These are phyloP conservation scores for Galerucella pusilla DNA, from an alignment of 2,888 invertebrate genomes.

Conservation along the genomic window DNA sequence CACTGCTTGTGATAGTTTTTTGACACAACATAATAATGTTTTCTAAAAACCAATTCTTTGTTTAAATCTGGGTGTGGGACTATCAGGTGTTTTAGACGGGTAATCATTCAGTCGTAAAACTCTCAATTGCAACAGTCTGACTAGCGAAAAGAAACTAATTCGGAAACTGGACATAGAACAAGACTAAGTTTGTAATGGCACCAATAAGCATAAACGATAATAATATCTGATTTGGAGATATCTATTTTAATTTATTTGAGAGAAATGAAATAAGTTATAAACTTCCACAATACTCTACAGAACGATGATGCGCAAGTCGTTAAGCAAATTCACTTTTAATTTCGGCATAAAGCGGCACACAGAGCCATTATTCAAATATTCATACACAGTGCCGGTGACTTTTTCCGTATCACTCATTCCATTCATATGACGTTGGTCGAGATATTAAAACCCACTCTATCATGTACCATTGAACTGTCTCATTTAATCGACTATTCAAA, in stretches of 20 bases:
- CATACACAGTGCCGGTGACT: conserved; percentile 21
- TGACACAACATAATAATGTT: too few species aligned
- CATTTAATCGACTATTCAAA: conserved; percentile 42
- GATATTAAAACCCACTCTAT: conserved; percentile 33
- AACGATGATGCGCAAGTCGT: not conserved
- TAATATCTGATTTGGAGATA: too few species aligned
- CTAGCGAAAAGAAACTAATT: too few species aligned
- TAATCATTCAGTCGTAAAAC: too few species aligned
- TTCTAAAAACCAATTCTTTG: too few species aligned
- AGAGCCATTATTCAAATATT: conserved; percentile 34
- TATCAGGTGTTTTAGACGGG: too few species aligned
- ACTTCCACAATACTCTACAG: not conserved
- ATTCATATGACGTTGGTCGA: conserved; percentile 25
- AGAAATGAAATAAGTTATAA: not conserved
- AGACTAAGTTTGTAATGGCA: too few species aligned
- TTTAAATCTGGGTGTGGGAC: too few species aligned
- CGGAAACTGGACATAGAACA: too few species aligned
- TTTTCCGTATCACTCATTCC: conserved; percentile 27
- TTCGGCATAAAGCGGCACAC: conserved; percentile 14
- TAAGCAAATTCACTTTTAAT: conserved; percentile 13
- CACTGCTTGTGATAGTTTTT: too few species aligned
- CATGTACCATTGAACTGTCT: conserved; percentile 38
- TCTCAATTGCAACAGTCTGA: too few species aligned
- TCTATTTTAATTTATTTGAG: not conserved
- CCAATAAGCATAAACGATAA: too few species aligned